A percentile compares a stretch with the other conserved stretches of the same genome.
phyloP scores from a whole-genome alignment of 2,797 vertebrate genomes.

The Cossypha caffra region DNA sequence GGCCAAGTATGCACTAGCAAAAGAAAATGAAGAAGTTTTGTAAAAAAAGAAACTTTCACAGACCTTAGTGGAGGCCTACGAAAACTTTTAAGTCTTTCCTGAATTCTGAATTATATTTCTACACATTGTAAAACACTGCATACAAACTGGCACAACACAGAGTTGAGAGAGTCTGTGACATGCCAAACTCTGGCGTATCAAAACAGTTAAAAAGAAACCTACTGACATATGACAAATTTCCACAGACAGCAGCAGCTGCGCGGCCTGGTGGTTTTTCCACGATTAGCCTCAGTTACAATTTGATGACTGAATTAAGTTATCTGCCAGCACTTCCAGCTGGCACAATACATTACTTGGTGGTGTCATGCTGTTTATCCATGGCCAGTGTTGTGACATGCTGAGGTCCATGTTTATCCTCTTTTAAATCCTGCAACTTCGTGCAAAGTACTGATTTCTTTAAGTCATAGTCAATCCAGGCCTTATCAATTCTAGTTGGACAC shows the following conservation, averaged over 20 bases:
- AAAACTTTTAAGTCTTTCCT: background rate
- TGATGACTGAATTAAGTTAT: constrained; percentile 64
- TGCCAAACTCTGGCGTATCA: background rate
- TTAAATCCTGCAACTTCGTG: background rate
- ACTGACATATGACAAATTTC: constrained; percentile 46
- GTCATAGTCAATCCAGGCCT: background rate
- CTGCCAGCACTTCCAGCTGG: constrained; percentile 68
- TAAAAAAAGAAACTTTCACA: background rate
- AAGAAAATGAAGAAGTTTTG: background rate
- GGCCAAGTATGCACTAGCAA: background rate
- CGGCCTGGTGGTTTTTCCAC: constrained; percentile 20
- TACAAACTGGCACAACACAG: background rate
- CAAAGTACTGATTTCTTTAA: background rate
- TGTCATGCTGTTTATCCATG: constrained; percentile 50
- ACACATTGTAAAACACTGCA: background rate
- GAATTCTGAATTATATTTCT: background rate
- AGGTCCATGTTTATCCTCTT: constrained; percentile 17
- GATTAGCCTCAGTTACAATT: constrained; percentile 49
- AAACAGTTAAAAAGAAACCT: constrained; percentile 40
- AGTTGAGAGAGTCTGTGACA: background rate
- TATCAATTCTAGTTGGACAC: background rate
- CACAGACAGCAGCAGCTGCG: constrained; percentile 51
- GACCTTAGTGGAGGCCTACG: background rate
- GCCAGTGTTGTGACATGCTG: constrained; percentile 37
- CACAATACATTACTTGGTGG: constrained; percentile 35